Base-by-base conservation (phyloP, 2,888 invertebrate genomes). In the Apamea anceps region DNA sequence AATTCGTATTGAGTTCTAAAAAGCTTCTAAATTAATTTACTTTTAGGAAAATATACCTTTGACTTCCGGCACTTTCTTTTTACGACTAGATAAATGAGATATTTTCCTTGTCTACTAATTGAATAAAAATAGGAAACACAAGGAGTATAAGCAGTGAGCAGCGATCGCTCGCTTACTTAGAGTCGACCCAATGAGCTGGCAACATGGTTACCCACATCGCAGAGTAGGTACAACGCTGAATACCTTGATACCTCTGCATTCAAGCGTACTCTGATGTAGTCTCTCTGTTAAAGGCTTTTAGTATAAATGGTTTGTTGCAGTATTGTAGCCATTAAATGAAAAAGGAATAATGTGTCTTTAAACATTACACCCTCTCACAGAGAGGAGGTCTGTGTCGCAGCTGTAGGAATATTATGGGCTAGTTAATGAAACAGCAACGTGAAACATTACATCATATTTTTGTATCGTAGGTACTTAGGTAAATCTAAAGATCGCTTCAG, bases 201-300 rank as follows among this genome's bases (percentile, higher is more conserved):
- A 85, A 86, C 65, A 66, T 54, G 65, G 48, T 67, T 74, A 13
- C 37, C 67, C 48, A 75, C 60, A 79, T 62, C 28, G 57, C 60
- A 62, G 37, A 72, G 74, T 72, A 28, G 25, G 54, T 75, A 62
- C 12, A 60, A n/a, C 5, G 57, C 57, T 51, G 51, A 79, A 77
- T 72, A 77, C 74, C 83, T 76, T 54, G 67, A 79, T 79, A 83
- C 54, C 37, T 68, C 73, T 86, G 87, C 67, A 77, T 86, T 71
- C 51, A 48, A 75, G 45, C 67, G 28, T 82, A 75, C 42, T 63
- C 65, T 63, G 51, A 51, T 21, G 48, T 68, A 71, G 71, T 62
- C 57, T 65, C 45, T 66, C 28, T 42, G 15, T 48, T 45, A 65
- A 32, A n/a, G 60, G 25, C 21, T 72, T 71, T 57, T 71, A 28